phyloP scores from a whole-genome alignment of 2,797 vertebrate genomes.

The Masticophis lateralis region DNA sequence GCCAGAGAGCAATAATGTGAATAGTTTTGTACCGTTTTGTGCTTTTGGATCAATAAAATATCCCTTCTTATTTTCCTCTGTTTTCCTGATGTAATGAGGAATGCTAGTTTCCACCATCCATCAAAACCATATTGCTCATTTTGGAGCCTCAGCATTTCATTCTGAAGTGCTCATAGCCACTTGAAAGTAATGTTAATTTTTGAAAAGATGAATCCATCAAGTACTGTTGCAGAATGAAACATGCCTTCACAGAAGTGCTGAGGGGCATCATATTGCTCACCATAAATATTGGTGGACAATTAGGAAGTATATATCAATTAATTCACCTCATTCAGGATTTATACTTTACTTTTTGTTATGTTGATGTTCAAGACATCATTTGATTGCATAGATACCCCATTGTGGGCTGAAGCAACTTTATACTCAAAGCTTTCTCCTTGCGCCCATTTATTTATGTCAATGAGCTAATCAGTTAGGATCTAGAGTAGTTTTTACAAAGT shows the following conservation, averaged over 20 bases:
- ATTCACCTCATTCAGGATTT: not conserved
- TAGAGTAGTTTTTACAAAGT: not conserved
- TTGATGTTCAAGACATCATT: not conserved
- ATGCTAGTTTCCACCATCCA: not conserved
- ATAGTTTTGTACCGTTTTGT: not conserved
- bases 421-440: not conserved
- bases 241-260: not conserved
- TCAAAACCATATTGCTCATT: not conserved
- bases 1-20: not conserved
- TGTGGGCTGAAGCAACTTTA: not conserved
- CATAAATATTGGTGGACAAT: not conserved
- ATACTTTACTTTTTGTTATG: not conserved
- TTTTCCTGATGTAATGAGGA: not conserved
- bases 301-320: not conserved
- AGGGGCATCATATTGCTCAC: not conserved
- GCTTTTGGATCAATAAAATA: not conserved
- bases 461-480: not conserved
- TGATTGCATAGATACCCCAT: not conserved
- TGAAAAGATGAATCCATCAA: not conserved
- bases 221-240: not conserved
- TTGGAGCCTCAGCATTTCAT: not conserved
- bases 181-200: not conserved
- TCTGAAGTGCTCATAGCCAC: not conserved
- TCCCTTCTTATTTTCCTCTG: not conserved
- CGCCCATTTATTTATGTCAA: slow-evolving; percentile 7